These are phyloP conservation scores for Rotaria sp. DNA, from an alignment of 2,888 invertebrate genomes.

Conservation along the genomic window DNA sequence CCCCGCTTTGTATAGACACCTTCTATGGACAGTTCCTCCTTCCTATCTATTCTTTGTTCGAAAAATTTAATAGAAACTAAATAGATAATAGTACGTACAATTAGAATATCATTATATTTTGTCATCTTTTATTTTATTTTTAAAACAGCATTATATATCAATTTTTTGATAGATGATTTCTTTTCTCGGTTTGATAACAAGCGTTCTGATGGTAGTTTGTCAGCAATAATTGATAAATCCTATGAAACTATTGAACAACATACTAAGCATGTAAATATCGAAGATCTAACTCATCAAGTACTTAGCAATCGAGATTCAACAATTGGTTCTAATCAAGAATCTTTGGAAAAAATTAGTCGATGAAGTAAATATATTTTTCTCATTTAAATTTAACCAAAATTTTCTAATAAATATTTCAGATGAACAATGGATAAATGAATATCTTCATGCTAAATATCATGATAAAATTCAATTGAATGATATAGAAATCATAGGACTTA, in stretches of 20 bases:
- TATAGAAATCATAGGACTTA: constrained; percentile 32
- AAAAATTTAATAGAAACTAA: too few species aligned
- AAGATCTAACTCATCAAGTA: neutral
- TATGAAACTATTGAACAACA: neutral
- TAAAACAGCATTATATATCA: too few species aligned
- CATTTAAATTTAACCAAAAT: too few species aligned
- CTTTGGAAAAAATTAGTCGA: neutral
- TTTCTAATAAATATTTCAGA: too few species aligned
- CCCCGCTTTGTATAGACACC: too few species aligned
- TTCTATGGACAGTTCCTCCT: too few species aligned
- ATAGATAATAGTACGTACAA: too few species aligned
- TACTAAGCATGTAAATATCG: neutral
- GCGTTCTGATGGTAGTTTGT: neutral
- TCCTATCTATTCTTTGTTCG: too few species aligned
- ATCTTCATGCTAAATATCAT: constrained; percentile 27
- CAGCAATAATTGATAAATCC: neutral
- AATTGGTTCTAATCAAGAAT: neutral
- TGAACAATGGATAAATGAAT: constrained; percentile 36
- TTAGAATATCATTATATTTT: too few species aligned
- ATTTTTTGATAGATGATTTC: too few species aligned
- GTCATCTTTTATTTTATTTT: too few species aligned
- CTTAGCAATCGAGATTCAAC: constrained; percentile 6
- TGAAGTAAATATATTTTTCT: neutral
- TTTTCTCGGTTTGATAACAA: neutral
- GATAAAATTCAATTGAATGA: constrained; percentile 28